phyloP scores from a whole-genome alignment of 2,797 vertebrate species.

The Florisuga fusca region DNA sequence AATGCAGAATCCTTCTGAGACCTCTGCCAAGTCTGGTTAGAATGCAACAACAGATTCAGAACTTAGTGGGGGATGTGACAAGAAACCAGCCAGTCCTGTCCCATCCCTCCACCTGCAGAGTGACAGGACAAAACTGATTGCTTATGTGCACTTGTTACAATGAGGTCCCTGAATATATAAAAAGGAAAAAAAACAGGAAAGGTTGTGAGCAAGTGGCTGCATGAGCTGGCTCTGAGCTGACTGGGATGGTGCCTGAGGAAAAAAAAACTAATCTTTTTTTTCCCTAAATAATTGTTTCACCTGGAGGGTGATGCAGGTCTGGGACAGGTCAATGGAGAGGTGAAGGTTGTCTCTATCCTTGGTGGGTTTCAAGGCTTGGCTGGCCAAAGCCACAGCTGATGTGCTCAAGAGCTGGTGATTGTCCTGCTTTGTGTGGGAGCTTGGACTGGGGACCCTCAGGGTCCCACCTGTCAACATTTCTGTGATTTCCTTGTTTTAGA shows the following conservation, averaged over 20 bases:
- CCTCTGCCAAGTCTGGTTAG: background rate
- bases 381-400: background rate
- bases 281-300: background rate
- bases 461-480: background rate
- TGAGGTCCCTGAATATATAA: background rate
- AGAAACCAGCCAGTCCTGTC: background rate
- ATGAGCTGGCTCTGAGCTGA: background rate
- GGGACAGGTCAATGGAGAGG: background rate
- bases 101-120: background rate
- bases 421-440: background rate
- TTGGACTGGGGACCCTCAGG: background rate
- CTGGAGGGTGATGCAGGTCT: background rate
- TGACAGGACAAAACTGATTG: background rate
- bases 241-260: background rate
- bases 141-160: background rate
- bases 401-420: background rate
- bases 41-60: background rate
- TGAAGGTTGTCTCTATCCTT: background rate
- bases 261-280: background rate
- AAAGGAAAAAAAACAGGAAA: background rate
- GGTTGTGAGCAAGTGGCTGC: background rate
- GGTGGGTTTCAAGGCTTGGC: background rate
- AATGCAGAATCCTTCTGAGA: background rate
- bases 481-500: background rate
- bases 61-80: background rate